Conservation (phyloP, 2,888 invertebrate genomes). For the Empis stercorea region DNA sequence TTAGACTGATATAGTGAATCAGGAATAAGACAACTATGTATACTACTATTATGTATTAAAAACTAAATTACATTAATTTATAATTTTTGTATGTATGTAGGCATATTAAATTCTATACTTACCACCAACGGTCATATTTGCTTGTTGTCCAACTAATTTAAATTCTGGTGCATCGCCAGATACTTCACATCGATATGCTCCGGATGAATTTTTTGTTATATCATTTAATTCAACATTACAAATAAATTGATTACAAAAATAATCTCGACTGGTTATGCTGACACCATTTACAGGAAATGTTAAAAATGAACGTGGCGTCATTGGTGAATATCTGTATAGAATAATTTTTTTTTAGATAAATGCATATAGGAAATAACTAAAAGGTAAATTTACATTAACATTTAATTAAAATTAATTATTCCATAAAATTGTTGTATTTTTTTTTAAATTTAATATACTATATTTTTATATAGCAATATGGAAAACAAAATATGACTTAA, state of each 20-base stretch:
- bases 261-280: constrained; percentile 31
- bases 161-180: constrained; percentile 49
- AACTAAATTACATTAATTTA: no score
- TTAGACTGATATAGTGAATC: no score
- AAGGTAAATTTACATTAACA: no score
- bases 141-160: constrained; percentile 42
- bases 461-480: no score
- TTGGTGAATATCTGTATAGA: constrained; percentile 32
- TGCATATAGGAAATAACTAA: no score
- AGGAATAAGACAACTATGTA: no score
- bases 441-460: no score
- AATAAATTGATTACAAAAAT: constrained; percentile 35
- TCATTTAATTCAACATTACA: constrained; percentile 35
- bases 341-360: no score
- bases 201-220: constrained; percentile 32
- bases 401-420: no score
- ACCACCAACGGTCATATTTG: constrained; percentile 48
- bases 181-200: constrained; percentile 49
- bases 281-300: constrained; percentile 35
- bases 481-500: neutral
- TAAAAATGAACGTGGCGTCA: constrained; percentile 33
- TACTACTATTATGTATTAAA: no score
- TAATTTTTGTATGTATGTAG: no score
- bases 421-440: no score
- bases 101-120: constrained; percentile 11